These are phyloP conservation scores for Plectrocnemia conspersa DNA, from an alignment of 1,140 invertebrate species.

Conservation along the genomic window DNA sequence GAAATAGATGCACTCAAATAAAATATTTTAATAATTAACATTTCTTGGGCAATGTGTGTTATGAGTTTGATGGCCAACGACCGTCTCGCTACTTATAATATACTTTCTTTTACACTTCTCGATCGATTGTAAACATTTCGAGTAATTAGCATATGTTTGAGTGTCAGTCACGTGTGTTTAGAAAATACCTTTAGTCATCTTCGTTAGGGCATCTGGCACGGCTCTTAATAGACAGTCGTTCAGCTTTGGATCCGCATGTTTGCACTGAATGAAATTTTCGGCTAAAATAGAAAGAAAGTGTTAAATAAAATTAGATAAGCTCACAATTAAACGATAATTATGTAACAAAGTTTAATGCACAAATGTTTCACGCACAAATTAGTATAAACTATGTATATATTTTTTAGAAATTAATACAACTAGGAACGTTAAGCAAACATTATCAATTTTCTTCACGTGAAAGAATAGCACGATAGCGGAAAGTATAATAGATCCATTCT, in stretches of 20 bases:
- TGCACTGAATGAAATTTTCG: slow-evolving; percentile 43
- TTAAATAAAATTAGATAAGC: too few relatives aligned
- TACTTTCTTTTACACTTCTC: not conserved
- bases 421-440: too few relatives aligned
- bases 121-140: too few relatives aligned
- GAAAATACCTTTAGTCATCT: slow-evolving; percentile 44
- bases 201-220: slow-evolving; percentile 44
- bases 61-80: slow-evolving; percentile 24
- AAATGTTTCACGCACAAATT: slow-evolving; percentile 1
- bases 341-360: not conserved
- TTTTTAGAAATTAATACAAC: not conserved
- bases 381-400: not conserved
- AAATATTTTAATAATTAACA: slow-evolving; percentile 1
- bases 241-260: slow-evolving; percentile 41
- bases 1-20: not conserved
- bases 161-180: not conserved
- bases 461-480: too few relatives aligned
- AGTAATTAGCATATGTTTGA: too few relatives aligned
- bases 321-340: too few relatives aligned
- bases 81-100: slow-evolving; percentile 2
- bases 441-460: too few relatives aligned
- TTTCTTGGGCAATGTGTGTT: slow-evolving; percentile 9
- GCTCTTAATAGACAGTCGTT: slow-evolving; percentile 45
- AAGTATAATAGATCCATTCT: too few relatives aligned
- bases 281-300: slow-evolving; percentile 40